A percentile compares a stretch with the other conserved stretches of the same genome.
Evolutionary conservation across 2,888 invertebrate species (phyloP).

Genomic region (Diplazon laetatorius): DNA sequence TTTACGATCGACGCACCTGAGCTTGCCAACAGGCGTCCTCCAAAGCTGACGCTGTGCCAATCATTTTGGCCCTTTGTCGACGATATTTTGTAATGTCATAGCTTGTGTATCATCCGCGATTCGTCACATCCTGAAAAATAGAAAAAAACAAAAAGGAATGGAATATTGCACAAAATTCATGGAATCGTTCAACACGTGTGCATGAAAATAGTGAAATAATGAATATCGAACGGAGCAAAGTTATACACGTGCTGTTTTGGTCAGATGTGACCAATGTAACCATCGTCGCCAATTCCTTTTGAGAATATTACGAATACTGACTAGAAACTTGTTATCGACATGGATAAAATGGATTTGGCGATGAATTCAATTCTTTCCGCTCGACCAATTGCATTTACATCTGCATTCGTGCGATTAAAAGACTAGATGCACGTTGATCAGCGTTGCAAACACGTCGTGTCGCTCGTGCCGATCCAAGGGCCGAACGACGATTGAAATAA

Average conservation of each 20-base stretch:
- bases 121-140: constrained; percentile 75
- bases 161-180: background rate
- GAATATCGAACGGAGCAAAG: too few relatives aligned
- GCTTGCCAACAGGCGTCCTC: constrained; percentile 81
- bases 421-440: background rate
- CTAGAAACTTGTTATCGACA: too few relatives aligned
- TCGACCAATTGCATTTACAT: background rate
- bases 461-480: constrained; percentile 18
- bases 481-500: background rate
- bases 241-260: background rate
- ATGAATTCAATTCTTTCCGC: too few relatives aligned
- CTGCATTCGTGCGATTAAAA: background rate
- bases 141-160: background rate
- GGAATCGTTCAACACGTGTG: background rate
- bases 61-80: constrained; percentile 78
- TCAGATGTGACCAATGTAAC: background rate
- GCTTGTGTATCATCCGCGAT: constrained; percentile 67
- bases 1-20: constrained; percentile 72
- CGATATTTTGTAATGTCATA: constrained; percentile 76
- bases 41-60: constrained; percentile 78
- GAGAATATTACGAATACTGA: background rate
- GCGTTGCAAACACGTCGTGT: background rate
- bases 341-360: too few relatives aligned
- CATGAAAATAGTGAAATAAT: background rate
- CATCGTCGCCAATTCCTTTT: background rate